Evolutionary conservation across 2,113 vertebrate genomes (phyloP).

Genomic region (Helogale parvula): DNA sequence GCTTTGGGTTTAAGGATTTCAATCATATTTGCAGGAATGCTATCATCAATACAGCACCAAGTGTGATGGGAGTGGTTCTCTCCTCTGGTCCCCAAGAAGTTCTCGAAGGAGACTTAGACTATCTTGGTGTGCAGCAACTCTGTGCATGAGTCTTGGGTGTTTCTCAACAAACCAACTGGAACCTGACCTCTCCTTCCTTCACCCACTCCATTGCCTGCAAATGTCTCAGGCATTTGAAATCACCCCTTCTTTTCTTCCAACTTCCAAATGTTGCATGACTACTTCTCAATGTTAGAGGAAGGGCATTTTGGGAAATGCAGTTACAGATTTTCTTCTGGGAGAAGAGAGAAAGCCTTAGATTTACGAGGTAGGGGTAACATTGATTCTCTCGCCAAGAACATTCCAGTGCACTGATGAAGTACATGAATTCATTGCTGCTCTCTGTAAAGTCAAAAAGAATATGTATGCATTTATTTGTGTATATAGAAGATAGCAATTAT

Average conservation of each 20-base stretch:
- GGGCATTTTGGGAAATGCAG: not conserved
- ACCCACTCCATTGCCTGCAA: not conserved
- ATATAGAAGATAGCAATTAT: not conserved
- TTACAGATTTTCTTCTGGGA: not conserved
- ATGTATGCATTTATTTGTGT: not conserved
- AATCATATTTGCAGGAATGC: not conserved
- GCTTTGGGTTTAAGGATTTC: not conserved
- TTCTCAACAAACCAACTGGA: not conserved
- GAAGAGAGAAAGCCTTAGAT: not conserved
- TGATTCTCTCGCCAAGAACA: not conserved
- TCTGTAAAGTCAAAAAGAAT: not conserved
- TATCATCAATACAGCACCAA: not conserved
- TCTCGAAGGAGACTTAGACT: not conserved
- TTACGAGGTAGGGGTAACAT: not conserved
- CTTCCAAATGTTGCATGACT: not conserved
- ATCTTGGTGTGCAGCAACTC: fast-evolving
- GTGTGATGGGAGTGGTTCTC: not conserved
- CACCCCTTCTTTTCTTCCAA: not conserved
- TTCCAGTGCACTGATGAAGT: not conserved
- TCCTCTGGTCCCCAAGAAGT: fast-evolving
- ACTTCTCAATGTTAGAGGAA: not conserved
- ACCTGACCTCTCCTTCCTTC: not conserved
- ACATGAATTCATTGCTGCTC: fast-evolving
- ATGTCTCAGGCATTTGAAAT: not conserved
- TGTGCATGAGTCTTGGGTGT: not conserved